phyloP scores from a whole-genome alignment of 2,113 vertebrate species.

The Mesoclemmys tuberculata region DNA sequence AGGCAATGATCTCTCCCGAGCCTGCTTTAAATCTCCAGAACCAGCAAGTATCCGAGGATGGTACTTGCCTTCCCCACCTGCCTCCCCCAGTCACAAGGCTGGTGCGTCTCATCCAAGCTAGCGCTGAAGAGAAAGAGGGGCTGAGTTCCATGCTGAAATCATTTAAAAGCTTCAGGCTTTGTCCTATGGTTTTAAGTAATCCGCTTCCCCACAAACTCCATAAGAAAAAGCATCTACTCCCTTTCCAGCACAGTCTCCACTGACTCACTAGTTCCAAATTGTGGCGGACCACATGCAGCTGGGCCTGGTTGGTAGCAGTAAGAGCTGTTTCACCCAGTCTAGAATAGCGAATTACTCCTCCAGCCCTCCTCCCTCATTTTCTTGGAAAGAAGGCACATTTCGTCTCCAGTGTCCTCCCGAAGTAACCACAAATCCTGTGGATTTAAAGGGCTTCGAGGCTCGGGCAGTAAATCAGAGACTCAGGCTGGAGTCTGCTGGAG shows the following conservation, averaged over 20 bases:
- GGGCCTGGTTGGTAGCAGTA: background rate
- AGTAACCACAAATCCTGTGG: background rate
- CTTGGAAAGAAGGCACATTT: background rate
- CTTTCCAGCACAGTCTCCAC: background rate
- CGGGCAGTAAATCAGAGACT: background rate
- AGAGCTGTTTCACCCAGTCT: background rate
- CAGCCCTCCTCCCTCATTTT: background rate
- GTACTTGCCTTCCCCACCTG: background rate
- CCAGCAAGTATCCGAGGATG: background rate
- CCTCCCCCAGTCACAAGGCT: background rate
- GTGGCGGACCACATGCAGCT: background rate
- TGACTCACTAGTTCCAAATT: background rate
- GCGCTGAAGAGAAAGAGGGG: background rate
- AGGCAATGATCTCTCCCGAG: slow-evolving; percentile 27
- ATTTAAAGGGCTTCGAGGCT: background rate
- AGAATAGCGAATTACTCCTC: background rate
- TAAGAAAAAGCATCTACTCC: background rate
- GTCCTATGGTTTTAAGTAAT: background rate
- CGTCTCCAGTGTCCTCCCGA: accelerated
- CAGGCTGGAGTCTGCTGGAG: background rate
- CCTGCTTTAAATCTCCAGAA: background rate
- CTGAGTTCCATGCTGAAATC: background rate
- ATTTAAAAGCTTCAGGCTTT: background rate
- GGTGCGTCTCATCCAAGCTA: background rate
- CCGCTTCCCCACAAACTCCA: background rate